Conservation (phyloP, 2,888 invertebrate species). For the Heliconius aoede region DNA sequence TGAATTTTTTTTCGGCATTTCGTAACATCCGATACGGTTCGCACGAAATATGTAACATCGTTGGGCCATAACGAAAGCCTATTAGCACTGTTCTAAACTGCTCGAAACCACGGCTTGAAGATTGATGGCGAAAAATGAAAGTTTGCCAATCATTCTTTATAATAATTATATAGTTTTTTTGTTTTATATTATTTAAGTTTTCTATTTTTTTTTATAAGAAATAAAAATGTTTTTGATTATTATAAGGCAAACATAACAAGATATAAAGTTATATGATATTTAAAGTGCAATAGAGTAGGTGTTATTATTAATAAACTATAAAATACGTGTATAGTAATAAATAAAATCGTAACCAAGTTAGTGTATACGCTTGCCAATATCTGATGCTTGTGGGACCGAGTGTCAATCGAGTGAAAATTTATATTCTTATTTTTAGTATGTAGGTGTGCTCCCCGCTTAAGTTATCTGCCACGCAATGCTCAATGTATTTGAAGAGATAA, state of each 20-base stretch:
- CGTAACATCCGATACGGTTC: conserved; percentile 74
- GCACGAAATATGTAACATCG: conserved; percentile 75
- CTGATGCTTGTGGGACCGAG: not conserved
- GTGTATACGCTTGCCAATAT: not conserved
- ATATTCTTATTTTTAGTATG: conserved; percentile 1
- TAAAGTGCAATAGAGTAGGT: too few relatives aligned
- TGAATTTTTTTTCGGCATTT: conserved; percentile 69
- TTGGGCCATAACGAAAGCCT: conserved; percentile 70
- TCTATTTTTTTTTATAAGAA: too few relatives aligned
- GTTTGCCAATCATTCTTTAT: not conserved
- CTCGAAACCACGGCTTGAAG: conserved; percentile 47
- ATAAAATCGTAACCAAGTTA: not conserved
- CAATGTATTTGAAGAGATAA: not conserved
- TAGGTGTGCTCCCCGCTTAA: not conserved
- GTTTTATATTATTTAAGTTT: too few relatives aligned
- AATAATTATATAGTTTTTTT: too few relatives aligned
- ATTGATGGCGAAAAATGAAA: conserved; percentile 33
- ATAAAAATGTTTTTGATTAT: too few relatives aligned
- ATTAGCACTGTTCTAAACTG: conserved; percentile 58
- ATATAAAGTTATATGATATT: too few relatives aligned
- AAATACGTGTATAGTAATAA: not conserved
- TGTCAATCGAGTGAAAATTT: not conserved
- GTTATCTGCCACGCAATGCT: not conserved
- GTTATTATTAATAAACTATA: not conserved
- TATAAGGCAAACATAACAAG: too few relatives aligned